Percentiles rank a stretch among this genome's conserved stretches.
These are phyloP conservation scores for Silurus meridionalis DNA, from an alignment of 2,113 vertebrate genomes.

Conservation along the genomic window DNA sequence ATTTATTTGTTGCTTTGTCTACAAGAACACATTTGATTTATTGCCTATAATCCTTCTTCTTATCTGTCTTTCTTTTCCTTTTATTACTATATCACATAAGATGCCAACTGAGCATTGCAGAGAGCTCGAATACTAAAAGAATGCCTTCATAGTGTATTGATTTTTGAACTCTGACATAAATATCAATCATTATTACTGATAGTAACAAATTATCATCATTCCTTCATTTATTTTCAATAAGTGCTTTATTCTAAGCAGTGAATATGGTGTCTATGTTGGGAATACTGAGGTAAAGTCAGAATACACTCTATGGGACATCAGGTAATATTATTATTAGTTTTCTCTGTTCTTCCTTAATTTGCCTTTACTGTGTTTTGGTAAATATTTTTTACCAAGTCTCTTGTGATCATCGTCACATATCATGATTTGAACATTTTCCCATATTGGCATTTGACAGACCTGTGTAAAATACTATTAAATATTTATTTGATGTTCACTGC, in stretches of 20 bases:
- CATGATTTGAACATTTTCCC: neutral
- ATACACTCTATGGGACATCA: too few relatives aligned
- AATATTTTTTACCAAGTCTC: neutral
- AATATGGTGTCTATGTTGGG: neutral
- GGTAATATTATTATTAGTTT: neutral
- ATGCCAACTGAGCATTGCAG: neutral
- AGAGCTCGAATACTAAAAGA: neutral
- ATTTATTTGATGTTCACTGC: neutral
- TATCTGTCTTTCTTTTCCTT: neutral
- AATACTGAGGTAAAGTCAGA: neutral
- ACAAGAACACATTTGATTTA: neutral
- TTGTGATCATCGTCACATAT: neutral
- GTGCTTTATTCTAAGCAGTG: neutral
- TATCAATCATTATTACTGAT: neutral
- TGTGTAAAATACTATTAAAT: neutral
- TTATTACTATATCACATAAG: neutral
- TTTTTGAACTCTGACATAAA: neutral
- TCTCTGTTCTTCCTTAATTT: neutral
- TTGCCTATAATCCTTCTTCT: neutral
- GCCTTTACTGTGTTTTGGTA: neutral
- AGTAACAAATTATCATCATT: neutral
- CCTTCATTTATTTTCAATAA: neutral
- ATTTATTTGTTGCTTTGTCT: neutral
- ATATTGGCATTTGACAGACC: neutral
- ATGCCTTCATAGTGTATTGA: neutral